Evolutionary conservation across 2,888 invertebrate genomes (phyloP), one percentile per base, ranked within the genome.

Genomic region (Timema cristinae): DNA sequence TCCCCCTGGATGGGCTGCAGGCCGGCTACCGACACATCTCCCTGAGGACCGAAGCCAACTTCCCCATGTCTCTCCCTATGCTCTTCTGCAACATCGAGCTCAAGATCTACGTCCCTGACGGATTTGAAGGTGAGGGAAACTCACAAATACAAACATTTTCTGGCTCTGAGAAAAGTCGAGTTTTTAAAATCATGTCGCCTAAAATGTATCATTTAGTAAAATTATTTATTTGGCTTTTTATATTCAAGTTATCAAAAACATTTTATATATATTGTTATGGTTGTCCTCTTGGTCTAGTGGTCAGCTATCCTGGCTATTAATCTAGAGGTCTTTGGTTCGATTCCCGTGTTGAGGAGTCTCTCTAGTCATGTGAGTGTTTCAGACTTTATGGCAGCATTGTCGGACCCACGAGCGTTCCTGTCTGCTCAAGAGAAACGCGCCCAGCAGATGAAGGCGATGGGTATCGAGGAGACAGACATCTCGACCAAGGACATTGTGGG

Each of bases 51-150:
- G 99, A 99, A 82, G 98, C 98, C 72, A 99, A 99, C 85, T 98
- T 98, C 83, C 97, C 98, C 72, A 95, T 98, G 93, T 97, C 98
- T 0, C 86, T 99, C 79, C 98, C 99, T 56, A 99, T 98, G 92
- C 87, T 99, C 76, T 99, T 99, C 86, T 98, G 98, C 81, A 95
- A 97, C 82, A 97, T 99, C 79, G 97, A 98, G 84, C 89, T 99
- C 75, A 98, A 98, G 86, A 99, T 99, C 79, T 99, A 99, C 85
- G 98, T 99, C 77, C 99, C 99, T 61, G 98, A 98, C 84, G 99
- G 98, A 68, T 93, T 98, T 81, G 97, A 97, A 87, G 94, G 94
- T 93, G 79, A 32, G 32, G 32, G 32, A 32, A 32, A 32, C 32
- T 32, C 4, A 32, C 32, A 32, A 32, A 32, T 32, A 32, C 32